These are phyloP conservation scores for Antidorcas marsupialis DNA, from an alignment of 2,113 vertebrate species.

Conservation along the genomic window DNA sequence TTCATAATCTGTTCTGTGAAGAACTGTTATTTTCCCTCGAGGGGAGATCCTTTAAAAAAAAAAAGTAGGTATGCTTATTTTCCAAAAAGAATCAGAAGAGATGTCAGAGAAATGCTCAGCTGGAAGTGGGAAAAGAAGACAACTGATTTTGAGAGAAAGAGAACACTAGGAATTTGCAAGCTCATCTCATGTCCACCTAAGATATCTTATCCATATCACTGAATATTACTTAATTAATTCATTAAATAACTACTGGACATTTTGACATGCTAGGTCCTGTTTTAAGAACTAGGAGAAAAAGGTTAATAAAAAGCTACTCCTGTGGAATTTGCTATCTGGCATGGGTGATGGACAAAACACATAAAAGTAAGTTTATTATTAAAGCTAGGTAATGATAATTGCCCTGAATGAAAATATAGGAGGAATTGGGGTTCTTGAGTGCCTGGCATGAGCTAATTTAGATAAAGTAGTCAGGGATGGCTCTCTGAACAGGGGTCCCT, in stretches of 20 bases:
- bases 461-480: background rate
- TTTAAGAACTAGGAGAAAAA: background rate
- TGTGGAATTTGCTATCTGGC: background rate
- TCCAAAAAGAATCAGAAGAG: constrained; percentile 30
- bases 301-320: background rate
- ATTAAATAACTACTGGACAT: background rate
- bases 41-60: background rate
- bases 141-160: background rate
- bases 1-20: constrained; percentile 49
- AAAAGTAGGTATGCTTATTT: constrained; percentile 43
- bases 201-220: background rate
- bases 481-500: background rate
- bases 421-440: background rate
- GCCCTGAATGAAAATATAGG: background rate
- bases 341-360: background rate
- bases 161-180: background rate
- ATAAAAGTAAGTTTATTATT: background rate
- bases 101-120: background rate
- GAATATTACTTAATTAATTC: background rate
- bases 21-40: constrained; percentile 23
- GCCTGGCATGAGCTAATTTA: background rate
- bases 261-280: too few relatives aligned
- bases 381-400: background rate
- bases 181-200: background rate
- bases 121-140: background rate